phyloP scores from a whole-genome alignment of 2,797 vertebrate genomes.

The Onychomys leucogaster region DNA sequence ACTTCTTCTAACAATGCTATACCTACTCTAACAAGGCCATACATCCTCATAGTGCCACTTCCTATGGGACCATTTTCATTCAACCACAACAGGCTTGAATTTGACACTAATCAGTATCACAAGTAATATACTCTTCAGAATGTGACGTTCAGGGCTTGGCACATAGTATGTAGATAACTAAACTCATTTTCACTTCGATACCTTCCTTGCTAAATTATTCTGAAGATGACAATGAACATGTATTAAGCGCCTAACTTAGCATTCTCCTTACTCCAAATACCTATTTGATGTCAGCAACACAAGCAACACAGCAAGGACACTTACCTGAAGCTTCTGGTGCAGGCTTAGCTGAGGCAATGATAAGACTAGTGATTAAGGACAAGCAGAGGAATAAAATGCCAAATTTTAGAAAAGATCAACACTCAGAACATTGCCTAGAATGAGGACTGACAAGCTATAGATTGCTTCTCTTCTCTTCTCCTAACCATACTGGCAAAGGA shows the following conservation, averaged over 20 bases:
- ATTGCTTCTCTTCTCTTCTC: constrained; percentile 52
- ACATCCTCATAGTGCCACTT: background rate
- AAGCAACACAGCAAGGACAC: constrained; percentile 19
- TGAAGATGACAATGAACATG: background rate
- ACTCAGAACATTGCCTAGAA: background rate
- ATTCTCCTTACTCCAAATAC: background rate
- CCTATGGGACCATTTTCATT: background rate
- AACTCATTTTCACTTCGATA: background rate
- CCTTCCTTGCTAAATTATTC: background rate
- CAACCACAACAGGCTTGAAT: background rate
- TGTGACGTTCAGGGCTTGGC: background rate
- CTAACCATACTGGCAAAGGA: constrained; percentile 28
- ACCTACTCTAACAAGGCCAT: background rate
- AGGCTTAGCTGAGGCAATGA: constrained; percentile 30
- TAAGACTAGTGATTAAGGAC: constrained; percentile 54
- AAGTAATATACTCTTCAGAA: background rate
- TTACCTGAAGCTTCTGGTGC: constrained; percentile 29
- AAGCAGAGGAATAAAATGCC: constrained; percentile 39
- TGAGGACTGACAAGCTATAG: constrained; percentile 62
- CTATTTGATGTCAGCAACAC: background rate
- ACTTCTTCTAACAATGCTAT: background rate
- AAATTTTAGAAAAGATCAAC: constrained; percentile 68
- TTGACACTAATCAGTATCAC: background rate
- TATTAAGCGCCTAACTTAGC: background rate
- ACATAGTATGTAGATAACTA: background rate